These are phyloP conservation scores for Thunnus maccoyii DNA, from an alignment of 2,113 vertebrate species.

Conservation along the genomic window DNA sequence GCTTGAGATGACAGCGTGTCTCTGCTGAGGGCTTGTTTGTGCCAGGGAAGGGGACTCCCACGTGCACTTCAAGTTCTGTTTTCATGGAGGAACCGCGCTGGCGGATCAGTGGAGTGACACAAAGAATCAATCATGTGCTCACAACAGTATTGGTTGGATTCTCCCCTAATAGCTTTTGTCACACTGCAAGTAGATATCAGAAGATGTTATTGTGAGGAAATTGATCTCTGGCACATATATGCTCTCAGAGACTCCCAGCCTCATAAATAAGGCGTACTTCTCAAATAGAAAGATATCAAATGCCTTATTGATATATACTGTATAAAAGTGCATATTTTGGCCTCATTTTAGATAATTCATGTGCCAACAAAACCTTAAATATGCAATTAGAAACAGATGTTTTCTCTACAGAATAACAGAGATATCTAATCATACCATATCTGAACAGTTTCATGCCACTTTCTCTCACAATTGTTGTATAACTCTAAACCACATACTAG, in stretches of 20 bases:
- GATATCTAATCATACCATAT: background rate
- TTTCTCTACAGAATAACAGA: background rate
- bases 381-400: background rate
- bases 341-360: background rate
- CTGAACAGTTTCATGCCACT: background rate
- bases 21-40: slow-evolving; percentile 23
- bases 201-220: background rate
- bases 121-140: background rate
- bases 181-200: background rate
- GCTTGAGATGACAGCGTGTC: slow-evolving; percentile 39
- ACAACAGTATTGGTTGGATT: background rate
- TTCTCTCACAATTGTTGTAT: background rate
- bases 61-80: slow-evolving; percentile 18
- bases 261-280: background rate
- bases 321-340: background rate
- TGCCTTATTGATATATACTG: slow-evolving; percentile 7
- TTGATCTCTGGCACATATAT: background rate
- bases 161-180: background rate
- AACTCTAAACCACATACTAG: background rate
- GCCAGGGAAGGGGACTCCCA: background rate
- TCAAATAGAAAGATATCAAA: background rate
- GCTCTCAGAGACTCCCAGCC: background rate
- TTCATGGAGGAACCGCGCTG: background rate
- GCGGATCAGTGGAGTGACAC: slow-evolving; percentile 12
- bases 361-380: slow-evolving; percentile 6